Conservation (phyloP, 1,140 invertebrate genomes). For the Aphaenogaster ashmeadi region DNA sequence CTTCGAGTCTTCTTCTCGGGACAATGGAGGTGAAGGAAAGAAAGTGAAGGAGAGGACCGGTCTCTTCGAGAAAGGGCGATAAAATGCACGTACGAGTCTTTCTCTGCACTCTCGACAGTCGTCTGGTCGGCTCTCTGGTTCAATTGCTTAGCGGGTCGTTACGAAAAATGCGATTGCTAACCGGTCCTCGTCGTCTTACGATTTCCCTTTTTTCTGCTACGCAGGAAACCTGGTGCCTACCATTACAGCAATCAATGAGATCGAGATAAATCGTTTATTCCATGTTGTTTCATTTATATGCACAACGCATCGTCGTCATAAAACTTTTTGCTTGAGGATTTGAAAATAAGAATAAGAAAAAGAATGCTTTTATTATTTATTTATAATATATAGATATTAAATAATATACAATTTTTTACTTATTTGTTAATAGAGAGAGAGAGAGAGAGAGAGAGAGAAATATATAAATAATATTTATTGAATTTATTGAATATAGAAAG, state of each 20-base stretch:
- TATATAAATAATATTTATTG: neutral
- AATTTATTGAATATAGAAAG: neutral
- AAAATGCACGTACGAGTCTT: slow-evolving; percentile 20
- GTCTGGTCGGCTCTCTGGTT: slow-evolving; percentile 6
- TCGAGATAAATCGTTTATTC: neutral
- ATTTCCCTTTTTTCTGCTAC: slow-evolving; percentile 30
- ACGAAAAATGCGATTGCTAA: slow-evolving; percentile 44
- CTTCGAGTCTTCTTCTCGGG: neutral
- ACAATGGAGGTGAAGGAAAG: neutral
- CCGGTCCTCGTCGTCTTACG: slow-evolving; percentile 22
- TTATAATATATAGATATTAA: neutral
- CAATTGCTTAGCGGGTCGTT: slow-evolving; percentile 29
- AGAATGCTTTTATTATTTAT: neutral
- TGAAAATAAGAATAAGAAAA: neutral
- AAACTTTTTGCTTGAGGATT: neutral
- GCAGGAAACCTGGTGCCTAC: neutral
- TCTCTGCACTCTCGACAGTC: slow-evolving; percentile 24
- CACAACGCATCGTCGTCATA: too few species aligned
- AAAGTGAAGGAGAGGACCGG: slow-evolving; percentile 42
- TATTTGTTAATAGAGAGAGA: neutral
- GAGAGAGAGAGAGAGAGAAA: too few species aligned
- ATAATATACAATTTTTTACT: neutral
- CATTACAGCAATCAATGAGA: slow-evolving; percentile 33
- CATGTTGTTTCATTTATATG: neutral
- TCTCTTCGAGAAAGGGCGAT: slow-evolving; percentile 14